These are phyloP conservation scores for Papilio protenor DNA, from an alignment of 2,888 invertebrate species.

Conservation along the genomic window DNA sequence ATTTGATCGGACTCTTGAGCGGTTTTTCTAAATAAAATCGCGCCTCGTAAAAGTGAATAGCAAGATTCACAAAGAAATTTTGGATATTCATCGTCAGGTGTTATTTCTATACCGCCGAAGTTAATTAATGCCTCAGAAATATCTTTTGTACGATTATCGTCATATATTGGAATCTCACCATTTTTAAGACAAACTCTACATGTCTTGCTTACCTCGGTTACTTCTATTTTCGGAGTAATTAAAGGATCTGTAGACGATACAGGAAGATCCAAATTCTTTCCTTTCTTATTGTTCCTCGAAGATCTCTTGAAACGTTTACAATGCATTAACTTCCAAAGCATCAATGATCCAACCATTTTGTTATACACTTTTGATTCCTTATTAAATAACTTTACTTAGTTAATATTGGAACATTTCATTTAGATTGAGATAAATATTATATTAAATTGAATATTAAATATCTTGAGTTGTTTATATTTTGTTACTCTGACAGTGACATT, in stretches of 20 bases:
- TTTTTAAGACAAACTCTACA: constrained; percentile 74
- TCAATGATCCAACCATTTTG: constrained; percentile 60
- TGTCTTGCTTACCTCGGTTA: constrained; percentile 46
- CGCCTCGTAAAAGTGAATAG: constrained; percentile 64
- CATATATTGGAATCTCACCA: constrained; percentile 69
- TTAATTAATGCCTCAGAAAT: constrained; percentile 59
- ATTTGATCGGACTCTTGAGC: constrained; percentile 66
- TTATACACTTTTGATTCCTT: background rate
- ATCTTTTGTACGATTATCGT: constrained; percentile 53
- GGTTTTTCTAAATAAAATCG: constrained; percentile 70
- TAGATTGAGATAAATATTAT: background rate
- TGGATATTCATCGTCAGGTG: constrained; percentile 63
- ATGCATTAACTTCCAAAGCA: constrained; percentile 66
- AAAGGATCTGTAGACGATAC: background rate
- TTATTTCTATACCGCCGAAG: constrained; percentile 65
- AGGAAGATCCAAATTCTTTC: constrained; percentile 20
- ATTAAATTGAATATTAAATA: too few relatives aligned
- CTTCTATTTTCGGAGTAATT: constrained; percentile 44
- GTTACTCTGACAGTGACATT: background rate
- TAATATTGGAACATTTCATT: background rate
- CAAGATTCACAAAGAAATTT: constrained; percentile 71
- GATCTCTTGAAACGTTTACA: constrained; percentile 53
- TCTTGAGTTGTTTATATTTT: background rate
- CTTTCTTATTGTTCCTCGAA: constrained; percentile 47
- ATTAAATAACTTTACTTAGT: background rate